Evolutionary conservation across 2,113 vertebrate genomes (phyloP), one percentile per base, ranked within the genome.

Genomic region (Geococcyx californianus): DNA sequence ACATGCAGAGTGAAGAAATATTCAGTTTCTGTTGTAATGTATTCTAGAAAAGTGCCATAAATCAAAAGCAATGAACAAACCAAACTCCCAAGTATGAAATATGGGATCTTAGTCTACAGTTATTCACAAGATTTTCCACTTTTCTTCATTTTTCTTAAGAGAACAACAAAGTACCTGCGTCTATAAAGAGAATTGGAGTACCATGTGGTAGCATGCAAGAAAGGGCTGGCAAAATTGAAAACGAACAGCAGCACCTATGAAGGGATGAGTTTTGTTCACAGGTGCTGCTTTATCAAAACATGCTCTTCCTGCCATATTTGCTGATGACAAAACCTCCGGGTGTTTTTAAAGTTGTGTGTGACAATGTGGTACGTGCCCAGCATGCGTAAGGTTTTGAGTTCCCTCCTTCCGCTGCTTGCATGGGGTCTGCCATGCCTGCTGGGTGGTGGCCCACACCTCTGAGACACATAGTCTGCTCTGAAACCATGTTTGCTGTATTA

Each of bases 291-390:
- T 73, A 51, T 79, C 38, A 68, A 89, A 87, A 64, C 0, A 1
- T 56, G 56, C 33, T 81, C 21, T 55, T 91, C 59, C 45, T 95
- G 74, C 51, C 0, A 0, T 40, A 40, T 36, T 75, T 94, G 47
- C 59, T 25, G 19, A 52, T 0, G 0, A 44, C 34, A 40, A 91
- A 89, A 34, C n/a, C 31, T 78, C 0, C 0, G 38, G 24, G 74
- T 59, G 40, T 7, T 78, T 82, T 79, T 14, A 34, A 31, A 45
- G n/a, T 6, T 62, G 52, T 75, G 38, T 28, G 49, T 0, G 0
- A n/a, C n/a, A n/a, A n/a, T 11, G 56, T 11, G 56, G 23, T 18
- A 52, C 28, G 40, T 29, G 13, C 66, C 58, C 26, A 89, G 69
- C 77, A 49, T 0, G 7, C 0, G 2, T 5, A 19, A 89, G 31